phyloP scores from a whole-genome alignment of 2,888 invertebrate species.

The Auanema sp. region DNA sequence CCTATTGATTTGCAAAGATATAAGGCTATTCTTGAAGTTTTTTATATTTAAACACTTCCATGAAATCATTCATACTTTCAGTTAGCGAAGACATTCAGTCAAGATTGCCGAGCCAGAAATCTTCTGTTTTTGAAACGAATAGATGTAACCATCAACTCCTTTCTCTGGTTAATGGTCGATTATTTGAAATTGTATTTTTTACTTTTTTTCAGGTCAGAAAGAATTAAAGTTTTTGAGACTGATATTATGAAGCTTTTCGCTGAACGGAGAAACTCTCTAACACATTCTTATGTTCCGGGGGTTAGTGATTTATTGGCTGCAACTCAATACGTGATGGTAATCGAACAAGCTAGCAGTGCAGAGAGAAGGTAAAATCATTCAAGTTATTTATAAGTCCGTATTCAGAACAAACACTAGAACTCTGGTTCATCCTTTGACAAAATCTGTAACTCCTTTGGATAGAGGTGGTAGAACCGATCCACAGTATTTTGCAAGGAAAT shows the following conservation, averaged over 20 bases:
- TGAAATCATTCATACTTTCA: not conserved
- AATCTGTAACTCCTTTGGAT: constrained; percentile 29
- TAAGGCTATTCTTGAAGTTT: too few relatives aligned
- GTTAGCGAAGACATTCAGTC: constrained; percentile 16
- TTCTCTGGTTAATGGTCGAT: constrained; percentile 69
- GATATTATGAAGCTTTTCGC: constrained; percentile 35
- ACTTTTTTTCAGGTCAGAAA: constrained; percentile 36
- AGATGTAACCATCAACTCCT: constrained; percentile 94
- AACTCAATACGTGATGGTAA: constrained; percentile 29
- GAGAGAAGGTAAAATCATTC: constrained; percentile 10
- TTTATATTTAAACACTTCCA: not conserved
- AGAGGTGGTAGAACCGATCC: constrained; percentile 37
- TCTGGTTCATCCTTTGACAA: constrained; percentile 29
- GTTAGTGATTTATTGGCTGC: constrained; percentile 42
- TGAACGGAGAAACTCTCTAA: constrained; percentile 24
- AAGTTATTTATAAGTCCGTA: not conserved
- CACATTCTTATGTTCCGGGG: constrained; percentile 20
- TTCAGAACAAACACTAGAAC: constrained; percentile 23
- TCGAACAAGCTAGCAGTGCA: constrained; percentile 23
- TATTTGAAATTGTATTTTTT: not conserved
- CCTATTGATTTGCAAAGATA: too few relatives aligned
- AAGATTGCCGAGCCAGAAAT: constrained; percentile 36
- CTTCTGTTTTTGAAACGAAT: constrained; percentile 82
- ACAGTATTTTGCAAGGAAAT: constrained; percentile 19
- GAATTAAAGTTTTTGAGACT: constrained; percentile 34